These are phyloP conservation scores for Sesia apiformis DNA, from an alignment of 2,888 invertebrate species.

Conservation along the genomic window DNA sequence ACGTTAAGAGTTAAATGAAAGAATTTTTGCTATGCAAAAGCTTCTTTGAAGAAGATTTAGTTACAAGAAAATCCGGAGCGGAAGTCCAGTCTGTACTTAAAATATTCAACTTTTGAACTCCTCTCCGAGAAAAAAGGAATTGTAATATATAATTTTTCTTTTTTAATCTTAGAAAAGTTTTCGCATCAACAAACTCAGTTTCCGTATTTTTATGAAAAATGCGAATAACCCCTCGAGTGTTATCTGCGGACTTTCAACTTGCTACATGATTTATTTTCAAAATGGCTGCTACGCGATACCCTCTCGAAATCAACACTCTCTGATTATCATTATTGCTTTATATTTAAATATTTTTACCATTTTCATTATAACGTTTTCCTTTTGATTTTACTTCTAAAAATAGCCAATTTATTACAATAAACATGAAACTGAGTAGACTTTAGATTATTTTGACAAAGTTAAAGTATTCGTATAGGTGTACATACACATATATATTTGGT, in stretches of 20 bases:
- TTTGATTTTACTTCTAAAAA: too few relatives aligned
- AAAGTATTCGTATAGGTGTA: too few relatives aligned
- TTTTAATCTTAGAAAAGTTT: conserved; percentile 13
- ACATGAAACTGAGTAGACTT: too few relatives aligned
- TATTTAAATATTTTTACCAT: too few relatives aligned
- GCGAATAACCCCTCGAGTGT: conserved; percentile 6
- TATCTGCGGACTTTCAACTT: conserved; percentile 12
- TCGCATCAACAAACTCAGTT: conserved; percentile 8
- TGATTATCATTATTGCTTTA: too few relatives aligned
- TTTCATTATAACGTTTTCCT: too few relatives aligned
- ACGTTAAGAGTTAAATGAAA: too few relatives aligned
- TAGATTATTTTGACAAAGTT: too few relatives aligned
- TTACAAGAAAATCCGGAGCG: not conserved
- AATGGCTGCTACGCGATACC: conserved; percentile 5
- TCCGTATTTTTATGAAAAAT: conserved; percentile 1
- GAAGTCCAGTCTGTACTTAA: not conserved
- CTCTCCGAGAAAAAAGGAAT: not conserved
- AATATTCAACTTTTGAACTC: not conserved
- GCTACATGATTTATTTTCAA: conserved; percentile 14
- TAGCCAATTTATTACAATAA: too few relatives aligned
- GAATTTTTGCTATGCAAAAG: not conserved
- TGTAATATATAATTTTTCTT: conserved; percentile 1
- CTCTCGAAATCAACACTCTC: not conserved
- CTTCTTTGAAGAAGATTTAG: not conserved
- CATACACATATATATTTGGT: too few relatives aligned